phyloP scores from a whole-genome alignment of 2,888 invertebrate species.

The Scaptomyza parva region DNA sequence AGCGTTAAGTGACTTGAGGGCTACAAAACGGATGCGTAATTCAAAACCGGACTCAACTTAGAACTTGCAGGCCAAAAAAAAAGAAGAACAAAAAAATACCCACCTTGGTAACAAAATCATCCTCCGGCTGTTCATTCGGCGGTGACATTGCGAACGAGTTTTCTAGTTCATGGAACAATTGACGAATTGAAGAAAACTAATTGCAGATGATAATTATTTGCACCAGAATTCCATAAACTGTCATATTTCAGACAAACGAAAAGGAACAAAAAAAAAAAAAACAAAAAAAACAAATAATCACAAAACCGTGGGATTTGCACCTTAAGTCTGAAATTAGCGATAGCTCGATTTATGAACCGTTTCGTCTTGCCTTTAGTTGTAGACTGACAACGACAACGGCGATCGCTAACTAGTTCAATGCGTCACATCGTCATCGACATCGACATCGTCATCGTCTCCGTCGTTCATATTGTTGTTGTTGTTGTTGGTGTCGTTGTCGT shows the following conservation, averaged over 20 bases:
- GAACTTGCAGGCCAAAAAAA: not conserved
- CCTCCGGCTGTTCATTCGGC: constrained; percentile 67
- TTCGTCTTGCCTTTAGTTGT: constrained; percentile 59
- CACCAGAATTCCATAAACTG: constrained; percentile 83
- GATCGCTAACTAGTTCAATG: constrained; percentile 65
- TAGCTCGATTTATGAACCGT: constrained; percentile 45
- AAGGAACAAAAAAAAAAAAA: constrained; percentile 17
- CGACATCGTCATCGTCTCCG: constrained; percentile 4
- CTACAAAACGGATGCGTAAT: constrained; percentile 3
- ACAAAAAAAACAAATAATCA: not conserved
- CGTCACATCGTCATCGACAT: no score
- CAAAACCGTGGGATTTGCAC: constrained; percentile 6
- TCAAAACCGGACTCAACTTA: not conserved
- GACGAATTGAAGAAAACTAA: constrained; percentile 34
- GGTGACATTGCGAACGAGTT: constrained; percentile 48
- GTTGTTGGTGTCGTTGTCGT: not conserved
- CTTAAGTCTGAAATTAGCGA: constrained; percentile 1
- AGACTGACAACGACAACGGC: constrained; percentile 61
- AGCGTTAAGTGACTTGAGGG: constrained; percentile 34
- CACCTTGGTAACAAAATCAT: constrained; percentile 73
- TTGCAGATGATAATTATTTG: constrained; percentile 83
- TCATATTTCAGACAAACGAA: constrained; percentile 69
- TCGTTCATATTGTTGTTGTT: not conserved
- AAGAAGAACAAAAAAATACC: constrained; percentile 28
- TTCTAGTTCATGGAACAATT: no score